Evolutionary conservation across 1,140 invertebrate species (phyloP).

Genomic region (Drosophila kanapiae): DNA sequence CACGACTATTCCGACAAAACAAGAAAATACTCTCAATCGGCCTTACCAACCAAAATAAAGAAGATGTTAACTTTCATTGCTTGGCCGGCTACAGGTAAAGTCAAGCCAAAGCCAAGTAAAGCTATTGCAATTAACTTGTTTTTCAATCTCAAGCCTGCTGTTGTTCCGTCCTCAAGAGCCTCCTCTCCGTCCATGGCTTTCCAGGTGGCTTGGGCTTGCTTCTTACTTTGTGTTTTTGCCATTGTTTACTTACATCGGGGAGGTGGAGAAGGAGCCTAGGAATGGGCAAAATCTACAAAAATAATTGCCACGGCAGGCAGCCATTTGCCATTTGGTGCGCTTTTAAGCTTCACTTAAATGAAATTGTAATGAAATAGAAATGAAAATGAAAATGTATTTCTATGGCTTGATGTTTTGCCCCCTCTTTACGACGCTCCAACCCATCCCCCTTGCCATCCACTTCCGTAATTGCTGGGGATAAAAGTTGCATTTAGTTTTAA

Average conservation of each 20-base stretch:
- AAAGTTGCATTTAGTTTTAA: conserved; percentile 83
- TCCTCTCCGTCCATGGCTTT: conserved; percentile 61
- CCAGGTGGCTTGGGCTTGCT: conserved; percentile 59
- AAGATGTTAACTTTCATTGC: conserved; percentile 57
- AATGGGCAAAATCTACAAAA: conserved; percentile 73
- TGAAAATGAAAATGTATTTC: conserved; percentile 80
- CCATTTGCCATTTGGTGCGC: conserved; percentile 76
- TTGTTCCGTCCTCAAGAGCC: conserved; percentile 40
- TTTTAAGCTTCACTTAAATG: conserved; percentile 83
- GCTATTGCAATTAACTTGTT: conserved; percentile 80
- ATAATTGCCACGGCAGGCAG: conserved; percentile 79
- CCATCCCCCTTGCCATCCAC: conserved; percentile 27
- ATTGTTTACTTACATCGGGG: conserved; percentile 42
- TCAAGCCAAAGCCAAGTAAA: conserved; percentile 34
- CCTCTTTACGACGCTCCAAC: conserved; percentile 11
- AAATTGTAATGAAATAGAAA: conserved; percentile 83
- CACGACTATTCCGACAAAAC: background rate
- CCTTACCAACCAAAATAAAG: conserved; percentile 1
- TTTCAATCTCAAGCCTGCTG: conserved; percentile 70
- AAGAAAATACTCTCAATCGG: conserved; percentile 2
- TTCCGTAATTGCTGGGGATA: conserved; percentile 75
- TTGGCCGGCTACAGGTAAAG: conserved; percentile 34
- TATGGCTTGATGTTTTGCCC: conserved; percentile 78
- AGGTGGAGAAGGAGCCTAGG: conserved; percentile 4
- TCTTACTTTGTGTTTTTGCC: conserved; percentile 32